These are phyloP conservation scores for Drosophila obscura DNA, from an alignment of 1,140 invertebrate genomes.

Conservation along the genomic window DNA sequence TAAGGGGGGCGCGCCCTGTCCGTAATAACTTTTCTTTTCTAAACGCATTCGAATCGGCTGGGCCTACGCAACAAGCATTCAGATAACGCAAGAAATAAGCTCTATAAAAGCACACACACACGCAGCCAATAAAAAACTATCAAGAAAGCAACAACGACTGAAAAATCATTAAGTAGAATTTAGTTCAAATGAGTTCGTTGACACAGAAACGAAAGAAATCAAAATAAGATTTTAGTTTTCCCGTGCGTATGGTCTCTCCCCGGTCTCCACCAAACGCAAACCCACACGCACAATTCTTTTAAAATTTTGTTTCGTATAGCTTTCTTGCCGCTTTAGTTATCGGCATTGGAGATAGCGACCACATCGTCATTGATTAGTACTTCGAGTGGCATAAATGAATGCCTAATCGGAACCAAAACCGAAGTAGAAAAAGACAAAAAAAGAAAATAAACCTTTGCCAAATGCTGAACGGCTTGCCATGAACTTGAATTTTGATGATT, in stretches of 20 bases:
- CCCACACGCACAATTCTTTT: constrained; percentile 31
- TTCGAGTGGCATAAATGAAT: constrained; percentile 12
- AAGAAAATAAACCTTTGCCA: constrained; percentile 30
- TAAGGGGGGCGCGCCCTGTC: constrained; percentile 15
- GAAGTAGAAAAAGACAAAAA: no score
- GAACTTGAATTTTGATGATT: constrained; percentile 70
- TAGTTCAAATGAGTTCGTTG: constrained; percentile 77
- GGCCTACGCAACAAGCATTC: constrained; percentile 63
- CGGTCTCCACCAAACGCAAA: background rate
- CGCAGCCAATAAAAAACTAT: constrained; percentile 26
- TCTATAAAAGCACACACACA: constrained; percentile 31
- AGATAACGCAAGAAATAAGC: constrained; percentile 46
- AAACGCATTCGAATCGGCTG: constrained; percentile 49
- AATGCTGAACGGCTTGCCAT: constrained; percentile 42
- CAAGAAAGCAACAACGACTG: constrained; percentile 46
- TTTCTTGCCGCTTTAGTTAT: constrained; percentile 15
- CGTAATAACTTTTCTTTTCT: constrained; percentile 74
- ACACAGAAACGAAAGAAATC: constrained; percentile 77
- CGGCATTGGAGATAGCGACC: constrained; percentile 14
- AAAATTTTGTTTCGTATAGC: background rate
- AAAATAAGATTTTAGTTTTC: constrained; percentile 61
- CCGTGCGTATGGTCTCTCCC: constrained; percentile 27
- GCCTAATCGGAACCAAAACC: constrained; percentile 14
- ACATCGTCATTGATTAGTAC: constrained; percentile 40
- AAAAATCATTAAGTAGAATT: constrained; percentile 67